A percentile compares a stretch with the other conserved stretches of the same genome.
These are phyloP conservation scores for Ditylenchus weischeri DNA, from an alignment of 2,888 invertebrate species.

Conservation along the genomic window DNA sequence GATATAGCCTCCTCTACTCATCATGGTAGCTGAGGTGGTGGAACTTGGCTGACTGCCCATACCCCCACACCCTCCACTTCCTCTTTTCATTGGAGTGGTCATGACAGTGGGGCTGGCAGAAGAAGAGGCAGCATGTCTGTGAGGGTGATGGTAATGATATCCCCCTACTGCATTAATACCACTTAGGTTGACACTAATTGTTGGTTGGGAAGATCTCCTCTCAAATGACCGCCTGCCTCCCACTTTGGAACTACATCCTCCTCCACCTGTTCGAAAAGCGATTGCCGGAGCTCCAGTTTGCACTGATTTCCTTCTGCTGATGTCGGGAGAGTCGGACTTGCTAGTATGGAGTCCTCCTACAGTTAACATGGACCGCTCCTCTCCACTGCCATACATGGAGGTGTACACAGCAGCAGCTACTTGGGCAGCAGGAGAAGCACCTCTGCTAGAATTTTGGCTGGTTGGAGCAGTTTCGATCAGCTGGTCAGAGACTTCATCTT, in stretches of 20 bases:
- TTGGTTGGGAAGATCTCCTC: slow-evolving; percentile 53
- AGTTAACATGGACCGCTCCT: not conserved
- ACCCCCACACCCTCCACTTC: not conserved
- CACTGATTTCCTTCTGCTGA: slow-evolving; percentile 42
- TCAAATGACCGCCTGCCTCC: slow-evolving; percentile 39
- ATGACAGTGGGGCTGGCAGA: not conserved
- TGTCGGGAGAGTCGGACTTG: slow-evolving; percentile 21
- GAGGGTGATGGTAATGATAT: not conserved
- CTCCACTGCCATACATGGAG: slow-evolving; percentile 11
- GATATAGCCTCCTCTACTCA: not conserved
- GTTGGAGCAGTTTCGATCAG: not conserved
- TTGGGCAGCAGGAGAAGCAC: not conserved
- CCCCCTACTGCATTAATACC: not conserved
- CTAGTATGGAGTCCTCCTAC: not conserved
- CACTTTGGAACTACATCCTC: slow-evolving; percentile 2
- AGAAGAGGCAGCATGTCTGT: not conserved
- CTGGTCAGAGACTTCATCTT: slow-evolving; percentile 3
- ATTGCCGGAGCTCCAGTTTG: slow-evolving; percentile 55
- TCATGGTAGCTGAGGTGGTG: not conserved
- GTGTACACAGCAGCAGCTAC: slow-evolving; percentile 15
- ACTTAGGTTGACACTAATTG: slow-evolving; percentile 27
- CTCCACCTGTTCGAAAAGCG: slow-evolving; percentile 45
- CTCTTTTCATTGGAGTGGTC: slow-evolving; percentile 5
- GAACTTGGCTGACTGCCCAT: not conserved
- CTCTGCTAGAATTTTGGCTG: not conserved